Evolutionary conservation across 2,113 vertebrate genomes (phyloP), one percentile per base, ranked within the genome.

Genomic region (Felis catus): DNA sequence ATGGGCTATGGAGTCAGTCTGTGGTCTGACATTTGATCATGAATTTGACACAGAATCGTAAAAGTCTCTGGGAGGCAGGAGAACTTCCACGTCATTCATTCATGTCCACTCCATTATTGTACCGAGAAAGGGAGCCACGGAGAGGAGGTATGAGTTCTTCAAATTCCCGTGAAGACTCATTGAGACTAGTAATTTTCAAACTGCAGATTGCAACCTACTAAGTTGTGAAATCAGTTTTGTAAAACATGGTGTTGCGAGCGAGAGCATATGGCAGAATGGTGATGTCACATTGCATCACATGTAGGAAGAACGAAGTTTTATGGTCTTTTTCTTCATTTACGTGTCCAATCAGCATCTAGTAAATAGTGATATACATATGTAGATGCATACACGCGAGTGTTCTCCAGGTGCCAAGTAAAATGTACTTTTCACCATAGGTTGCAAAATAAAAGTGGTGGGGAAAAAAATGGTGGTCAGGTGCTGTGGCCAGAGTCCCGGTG

Each of bases 251-350:
- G 4, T n/a, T 53, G 15, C 66, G 21, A 73, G 27, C 23, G 25
- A 86, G 36, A n/a, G 80, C 36, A 3, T 7, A 4, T 55, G n/a
- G 19, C 51, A 61, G 74, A 36, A 39, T 36, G 39, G n/a, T 23
- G 58, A 45, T 29, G 78, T 12, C 45, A 53, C 8, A 12, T 61
- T 29, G 4, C 6, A 9, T 79, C 27, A 39, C 36, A 9, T 45
- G 6, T 0, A 12, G 9, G 23, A 39, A 39, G 6, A 39, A 18
- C 36, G 1, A n/a, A 31, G 3, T n/a, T 33, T n/a, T n/a, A 13
- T 29, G 45, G 14, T 68, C 9, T 71, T 33, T 36, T n/a, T 25
- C 25, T 90, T 76, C 31, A 29, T 68, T 94, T 55, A 41, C 31
- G 18, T 63, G 80, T 25, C 21, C 39, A 48, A 0, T 16, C 58